Conservation (phyloP, 1,140 invertebrate genomes). For the Gryon sp. region DNA sequence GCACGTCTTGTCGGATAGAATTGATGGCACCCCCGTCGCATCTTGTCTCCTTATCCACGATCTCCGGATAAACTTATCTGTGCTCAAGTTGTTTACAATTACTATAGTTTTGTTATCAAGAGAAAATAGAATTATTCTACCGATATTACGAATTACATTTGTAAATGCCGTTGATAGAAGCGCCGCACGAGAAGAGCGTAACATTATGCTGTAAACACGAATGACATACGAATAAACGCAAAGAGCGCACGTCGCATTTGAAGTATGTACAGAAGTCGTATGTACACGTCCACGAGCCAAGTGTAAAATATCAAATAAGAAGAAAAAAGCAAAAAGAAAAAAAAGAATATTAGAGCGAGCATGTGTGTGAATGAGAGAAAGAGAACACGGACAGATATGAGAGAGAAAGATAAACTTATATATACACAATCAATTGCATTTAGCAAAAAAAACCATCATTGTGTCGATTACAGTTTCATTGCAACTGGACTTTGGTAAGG, state of each 20-base stretch:
- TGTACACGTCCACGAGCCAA: slow-evolving; percentile 40
- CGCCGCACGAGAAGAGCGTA: slow-evolving; percentile 32
- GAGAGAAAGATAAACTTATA: slow-evolving; percentile 16
- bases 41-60: slow-evolving; percentile 53
- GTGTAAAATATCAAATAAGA: slow-evolving; percentile 44
- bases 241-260: slow-evolving; percentile 32
- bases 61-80: slow-evolving; percentile 67
- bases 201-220: slow-evolving; percentile 30
- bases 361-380: slow-evolving; percentile 10
- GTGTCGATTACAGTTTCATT: slow-evolving; percentile 57
- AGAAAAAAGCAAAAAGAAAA: slow-evolving; percentile 19
- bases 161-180: slow-evolving; percentile 63
- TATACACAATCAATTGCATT: slow-evolving; percentile 21
- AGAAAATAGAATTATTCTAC: slow-evolving; percentile 68
- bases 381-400: too few relatives aligned
- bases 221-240: slow-evolving; percentile 37
- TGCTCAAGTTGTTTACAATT: slow-evolving; percentile 79
- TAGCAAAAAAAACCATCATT: slow-evolving; percentile 20
- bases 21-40: slow-evolving; percentile 39
- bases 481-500: slow-evolving; percentile 59
- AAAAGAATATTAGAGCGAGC: not conserved
- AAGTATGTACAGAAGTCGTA: slow-evolving; percentile 50
- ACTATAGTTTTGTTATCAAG: slow-evolving; percentile 76
- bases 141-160: slow-evolving; percentile 70
- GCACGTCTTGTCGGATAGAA: not conserved